Base-by-base conservation (phyloP, 2,113 vertebrate genomes). In the Lampris incognitus region DNA sequence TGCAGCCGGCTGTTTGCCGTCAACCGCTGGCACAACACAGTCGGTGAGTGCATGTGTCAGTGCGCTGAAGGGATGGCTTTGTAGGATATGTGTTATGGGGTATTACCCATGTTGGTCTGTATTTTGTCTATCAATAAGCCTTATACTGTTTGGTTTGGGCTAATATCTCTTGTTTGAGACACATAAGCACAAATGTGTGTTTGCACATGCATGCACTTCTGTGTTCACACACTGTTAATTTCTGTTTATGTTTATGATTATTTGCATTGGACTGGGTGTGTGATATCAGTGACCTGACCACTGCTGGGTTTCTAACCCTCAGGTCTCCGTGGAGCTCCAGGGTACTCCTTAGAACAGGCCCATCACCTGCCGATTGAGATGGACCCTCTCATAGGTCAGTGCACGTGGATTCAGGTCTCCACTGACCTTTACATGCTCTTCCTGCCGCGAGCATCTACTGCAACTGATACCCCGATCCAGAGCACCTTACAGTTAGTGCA, bases 1-100 rank as follows among this genome's bases (percentile, higher is more conserved):
- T 99, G 98, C 90, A 99, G 98, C 94, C 94, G 98, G 44, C 94
- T 99, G 42, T 99, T 99, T 64, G 98, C 98, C 0, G 97, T 99
- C 89, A 99, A 99, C 93, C 95, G 98, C 83, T 99, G 98, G 98
- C 98, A 99, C 94, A 99, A 99, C 93, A 99, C 98, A 69, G 97
- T 99, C 65, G 98, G 98, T 99, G 92, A 70, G 97, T 94, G 13
- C 49, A 24, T 38, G 61, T 63, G 57, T 64, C 39, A 24, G 40
- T 51, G 64, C 51, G 46, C 51, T 3, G 9, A 46, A 46, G 44
- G 44, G 44, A 7, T 7, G 24, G 24, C 24, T 24, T 24, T 46
- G 44, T 57, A 42, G 44, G 56, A 5, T n/a, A 39, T 54, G 9
- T 10, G 36, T 46, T 9, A 37, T 2, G 6, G 5, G 55, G 9